Evolutionary conservation across 2,797 vertebrate species (phyloP).

Genomic region (Mus spretus): DNA sequence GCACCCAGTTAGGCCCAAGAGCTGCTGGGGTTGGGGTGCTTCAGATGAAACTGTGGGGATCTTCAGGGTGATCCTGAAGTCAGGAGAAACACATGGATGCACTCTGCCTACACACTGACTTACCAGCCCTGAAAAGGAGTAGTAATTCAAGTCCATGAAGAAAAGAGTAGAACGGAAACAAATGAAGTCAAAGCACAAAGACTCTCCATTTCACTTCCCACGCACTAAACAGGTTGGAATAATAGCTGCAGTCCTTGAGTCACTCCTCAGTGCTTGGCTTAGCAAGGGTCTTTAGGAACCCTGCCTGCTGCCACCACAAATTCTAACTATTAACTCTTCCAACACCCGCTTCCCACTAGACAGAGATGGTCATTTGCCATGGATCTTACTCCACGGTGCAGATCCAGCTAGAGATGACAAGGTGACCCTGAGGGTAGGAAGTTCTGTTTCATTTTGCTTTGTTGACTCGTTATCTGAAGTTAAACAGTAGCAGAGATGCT

Average conservation of each 20-base stretch:
- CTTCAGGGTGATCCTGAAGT: conserved; percentile 25
- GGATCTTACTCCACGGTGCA: conserved; percentile 3
- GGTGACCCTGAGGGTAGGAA: neutral
- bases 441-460: conserved; percentile 50
- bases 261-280: conserved; percentile 1
- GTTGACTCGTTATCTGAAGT: conserved; percentile 13
- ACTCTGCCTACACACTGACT: neutral
- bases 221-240: neutral
- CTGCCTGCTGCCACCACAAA: neutral
- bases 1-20: neutral
- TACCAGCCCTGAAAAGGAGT: neutral
- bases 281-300: neutral
- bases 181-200: neutral
- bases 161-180: neutral
- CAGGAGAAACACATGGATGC: neutral
- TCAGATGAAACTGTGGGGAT: conserved; percentile 30
- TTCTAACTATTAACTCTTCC: neutral
- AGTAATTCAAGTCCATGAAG: neutral
- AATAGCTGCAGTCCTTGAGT: neutral
- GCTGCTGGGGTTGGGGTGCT: neutral
- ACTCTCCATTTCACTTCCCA: neutral
- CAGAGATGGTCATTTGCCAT: neutral
- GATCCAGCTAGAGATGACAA: conserved; percentile 22
- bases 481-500: neutral
- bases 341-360: neutral